These are phyloP conservation scores for Chlorops oryzae DNA, from an alignment of 1,140 invertebrate species.

Conservation along the genomic window DNA sequence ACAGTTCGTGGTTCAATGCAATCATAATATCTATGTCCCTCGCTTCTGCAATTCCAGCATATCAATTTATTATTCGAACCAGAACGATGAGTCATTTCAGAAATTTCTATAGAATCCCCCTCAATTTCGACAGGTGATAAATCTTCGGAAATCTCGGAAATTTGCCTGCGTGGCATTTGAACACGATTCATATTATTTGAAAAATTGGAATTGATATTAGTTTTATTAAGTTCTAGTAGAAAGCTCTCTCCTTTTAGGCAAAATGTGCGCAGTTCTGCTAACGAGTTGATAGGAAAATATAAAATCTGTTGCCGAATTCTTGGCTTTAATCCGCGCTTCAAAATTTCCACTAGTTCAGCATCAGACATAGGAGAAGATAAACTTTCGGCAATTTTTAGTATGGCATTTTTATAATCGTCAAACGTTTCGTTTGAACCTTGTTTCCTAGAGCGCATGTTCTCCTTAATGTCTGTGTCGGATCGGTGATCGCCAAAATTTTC, in stretches of 20 bases:
- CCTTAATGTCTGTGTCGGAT: neutral
- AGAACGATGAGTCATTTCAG: too few relatives aligned
- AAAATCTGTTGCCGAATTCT: neutral
- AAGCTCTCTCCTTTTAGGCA: too few relatives aligned
- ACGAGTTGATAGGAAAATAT: conserved; percentile 3
- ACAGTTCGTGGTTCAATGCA: conserved; percentile 9
- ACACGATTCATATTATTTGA: too few relatives aligned
- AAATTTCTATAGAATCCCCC: too few relatives aligned
- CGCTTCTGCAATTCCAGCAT: conserved; percentile 13
- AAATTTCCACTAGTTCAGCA: neutral
- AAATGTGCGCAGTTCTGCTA: too few relatives aligned
- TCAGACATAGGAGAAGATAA: neutral
- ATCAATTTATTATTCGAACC: conserved; percentile 3
- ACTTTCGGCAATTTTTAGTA: neutral
- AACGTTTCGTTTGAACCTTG: neutral
- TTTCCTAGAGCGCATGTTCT: neutral
- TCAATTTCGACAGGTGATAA: too few relatives aligned
- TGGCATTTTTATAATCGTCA: conserved; percentile 1
- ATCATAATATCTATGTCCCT: conserved; percentile 12
- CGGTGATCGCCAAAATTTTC: neutral
- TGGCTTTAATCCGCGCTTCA: neutral
- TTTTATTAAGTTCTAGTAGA: too few relatives aligned
- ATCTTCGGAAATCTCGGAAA: too few relatives aligned
- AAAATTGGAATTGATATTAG: too few relatives aligned
- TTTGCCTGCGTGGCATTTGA: too few relatives aligned